phyloP scores from a whole-genome alignment of 64 coral and sea anemone genomes.

The Stylophora pistillata region DNA sequence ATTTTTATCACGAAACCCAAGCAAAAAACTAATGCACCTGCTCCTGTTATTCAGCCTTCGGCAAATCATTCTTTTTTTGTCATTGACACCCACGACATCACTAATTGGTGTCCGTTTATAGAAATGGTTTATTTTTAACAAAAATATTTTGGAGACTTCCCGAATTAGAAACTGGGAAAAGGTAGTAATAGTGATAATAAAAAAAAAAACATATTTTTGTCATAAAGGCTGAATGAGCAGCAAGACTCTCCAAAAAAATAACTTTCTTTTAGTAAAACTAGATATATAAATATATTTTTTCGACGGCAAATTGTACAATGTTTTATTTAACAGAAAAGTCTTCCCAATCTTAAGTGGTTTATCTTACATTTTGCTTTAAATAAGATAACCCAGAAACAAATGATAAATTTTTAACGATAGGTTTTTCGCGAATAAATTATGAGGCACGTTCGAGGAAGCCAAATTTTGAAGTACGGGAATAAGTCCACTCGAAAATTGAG shows the following conservation, averaged over 20 bases:
- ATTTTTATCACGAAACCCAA: conserved; percentile 45
- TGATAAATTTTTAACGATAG: conserved; percentile 40
- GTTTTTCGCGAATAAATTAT: conserved; percentile 15
- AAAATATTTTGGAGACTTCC: conserved; percentile 50
- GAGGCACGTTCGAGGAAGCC: conserved; percentile 29
- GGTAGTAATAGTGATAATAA: background rate
- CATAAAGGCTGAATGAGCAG: background rate
- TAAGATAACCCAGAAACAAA: background rate
- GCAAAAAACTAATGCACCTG: conserved; percentile 30
- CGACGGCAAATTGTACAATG: conserved; percentile 5
- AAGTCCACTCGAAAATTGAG: background rate
- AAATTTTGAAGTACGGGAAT: background rate
- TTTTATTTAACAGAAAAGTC: conserved; percentile 27
- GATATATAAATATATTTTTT: background rate
- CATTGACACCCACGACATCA: conserved; percentile 31
- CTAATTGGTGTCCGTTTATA: conserved; percentile 45
- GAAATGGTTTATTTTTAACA: conserved; percentile 48
- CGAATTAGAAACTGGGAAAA: conserved; percentile 21
- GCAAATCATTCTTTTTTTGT: conserved; percentile 41
- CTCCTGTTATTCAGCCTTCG: background rate
- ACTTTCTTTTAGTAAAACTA: background rate
- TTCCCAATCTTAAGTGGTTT: conserved; percentile 18
- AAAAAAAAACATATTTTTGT: background rate
- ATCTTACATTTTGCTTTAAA: background rate
- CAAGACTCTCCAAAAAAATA: background rate